Conservation (phyloP, 2,797 vertebrate genomes). For the Enteromius fasciolatus region DNA sequence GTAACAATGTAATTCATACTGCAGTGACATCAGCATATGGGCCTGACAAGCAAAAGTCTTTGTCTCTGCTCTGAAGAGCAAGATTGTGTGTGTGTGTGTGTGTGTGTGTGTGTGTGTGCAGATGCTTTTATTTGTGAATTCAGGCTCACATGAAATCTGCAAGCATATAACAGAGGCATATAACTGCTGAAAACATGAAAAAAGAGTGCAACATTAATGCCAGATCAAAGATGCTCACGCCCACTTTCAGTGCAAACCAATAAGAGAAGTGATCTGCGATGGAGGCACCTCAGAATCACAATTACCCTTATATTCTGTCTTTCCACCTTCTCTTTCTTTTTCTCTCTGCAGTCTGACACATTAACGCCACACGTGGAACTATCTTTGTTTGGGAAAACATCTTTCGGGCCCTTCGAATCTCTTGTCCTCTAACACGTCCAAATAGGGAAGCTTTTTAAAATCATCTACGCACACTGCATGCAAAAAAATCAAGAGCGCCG, state of each 20-base stretch:
- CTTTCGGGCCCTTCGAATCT: slow-evolving; percentile 4
- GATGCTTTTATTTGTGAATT: neutral
- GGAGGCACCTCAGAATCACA: slow-evolving; percentile 7
- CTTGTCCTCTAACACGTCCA: neutral
- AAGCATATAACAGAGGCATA: neutral
- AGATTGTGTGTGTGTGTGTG: too few species aligned
- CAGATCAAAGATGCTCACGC: slow-evolving; percentile 17
- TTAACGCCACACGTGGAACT: neutral
- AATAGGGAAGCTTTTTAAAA: slow-evolving; percentile 26
- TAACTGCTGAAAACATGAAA: neutral
- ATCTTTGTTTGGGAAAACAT: slow-evolving; percentile 10
- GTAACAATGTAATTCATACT: slow-evolving; percentile 17
- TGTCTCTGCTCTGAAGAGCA: neutral
- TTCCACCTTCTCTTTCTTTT: neutral
- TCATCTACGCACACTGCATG: neutral
- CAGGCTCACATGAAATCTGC: neutral
- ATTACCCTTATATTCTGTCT: neutral
- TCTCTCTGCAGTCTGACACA: slow-evolving; percentile 11
- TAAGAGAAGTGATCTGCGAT: neutral
- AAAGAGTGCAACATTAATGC: neutral
- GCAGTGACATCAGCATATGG: slow-evolving; percentile 23
- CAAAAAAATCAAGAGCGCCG: slow-evolving; percentile 25
- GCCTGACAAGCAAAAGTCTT: neutral
- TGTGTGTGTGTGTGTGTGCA: neutral
- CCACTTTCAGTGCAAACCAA: slow-evolving; percentile 16